These are phyloP conservation scores for Epinephelus lanceolatus DNA, from an alignment of 2,113 vertebrate genomes.

Conservation along the genomic window DNA sequence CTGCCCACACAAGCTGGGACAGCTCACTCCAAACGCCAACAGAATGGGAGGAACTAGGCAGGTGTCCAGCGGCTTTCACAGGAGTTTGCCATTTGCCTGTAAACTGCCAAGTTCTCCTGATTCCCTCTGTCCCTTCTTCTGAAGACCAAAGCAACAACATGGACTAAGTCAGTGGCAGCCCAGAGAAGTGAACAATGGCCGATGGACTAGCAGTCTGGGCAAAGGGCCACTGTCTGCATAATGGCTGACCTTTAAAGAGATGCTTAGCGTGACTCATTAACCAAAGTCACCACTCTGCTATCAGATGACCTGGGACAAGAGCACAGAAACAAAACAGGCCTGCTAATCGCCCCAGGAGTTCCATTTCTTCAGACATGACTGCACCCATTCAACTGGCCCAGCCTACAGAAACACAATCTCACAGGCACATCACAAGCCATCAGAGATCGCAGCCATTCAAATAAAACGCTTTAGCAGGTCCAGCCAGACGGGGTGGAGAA, in stretches of 20 bases:
- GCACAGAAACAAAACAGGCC: conserved; percentile 81
- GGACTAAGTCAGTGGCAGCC: conserved; percentile 62
- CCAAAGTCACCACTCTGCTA: conserved; percentile 86
- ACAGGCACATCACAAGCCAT: conserved; percentile 78
- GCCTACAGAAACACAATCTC: conserved; percentile 86
- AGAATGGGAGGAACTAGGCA: conserved; percentile 73
- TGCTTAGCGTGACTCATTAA: conserved; percentile 84
- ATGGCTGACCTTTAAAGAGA: conserved; percentile 88
- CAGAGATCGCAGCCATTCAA: conserved; percentile 79
- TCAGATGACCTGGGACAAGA: conserved; percentile 86
- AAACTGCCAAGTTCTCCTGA: conserved; percentile 67
- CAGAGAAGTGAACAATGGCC: conserved; percentile 72
- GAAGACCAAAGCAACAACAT: conserved; percentile 70
- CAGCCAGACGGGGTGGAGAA: conserved; percentile 54
- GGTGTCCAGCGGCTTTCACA: conserved; percentile 70
- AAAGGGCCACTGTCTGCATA: conserved; percentile 81
- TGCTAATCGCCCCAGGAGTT: conserved; percentile 84
- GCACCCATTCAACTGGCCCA: conserved; percentile 82
- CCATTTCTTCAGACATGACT: conserved; percentile 85
- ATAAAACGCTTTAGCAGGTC: conserved; percentile 81
- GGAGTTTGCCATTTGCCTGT: conserved; percentile 67
- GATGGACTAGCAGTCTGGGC: conserved; percentile 80
- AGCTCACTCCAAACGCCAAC: conserved; percentile 72
- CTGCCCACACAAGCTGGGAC: conserved; percentile 78
- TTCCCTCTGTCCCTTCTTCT: conserved; percentile 60